Percentiles rank a stretch among this genome's conserved stretches.
Conservation (phyloP, 37 sponge, comb jelly and placozoan genomes). For the Hexactinellida sp. region DNA sequence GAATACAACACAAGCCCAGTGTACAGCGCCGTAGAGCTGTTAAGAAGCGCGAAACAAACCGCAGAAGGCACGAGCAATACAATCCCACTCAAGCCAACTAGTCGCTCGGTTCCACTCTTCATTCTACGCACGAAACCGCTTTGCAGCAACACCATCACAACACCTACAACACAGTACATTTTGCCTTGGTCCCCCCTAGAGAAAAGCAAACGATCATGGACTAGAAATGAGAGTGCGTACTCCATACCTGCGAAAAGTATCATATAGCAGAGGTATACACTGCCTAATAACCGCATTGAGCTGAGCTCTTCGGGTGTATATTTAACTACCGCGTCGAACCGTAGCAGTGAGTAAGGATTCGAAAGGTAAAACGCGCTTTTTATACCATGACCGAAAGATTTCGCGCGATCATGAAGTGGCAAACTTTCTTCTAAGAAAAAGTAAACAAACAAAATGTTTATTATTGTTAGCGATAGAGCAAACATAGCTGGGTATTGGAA, state of each 20-base stretch:
- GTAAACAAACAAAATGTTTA: constrained; percentile 35
- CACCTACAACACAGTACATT: constrained; percentile 80
- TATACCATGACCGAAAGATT: constrained; percentile 45
- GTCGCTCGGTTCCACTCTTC: neutral
- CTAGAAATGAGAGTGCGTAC: constrained; percentile 72
- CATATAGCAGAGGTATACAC: constrained; percentile 60
- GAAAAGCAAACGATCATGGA: constrained; percentile 58
- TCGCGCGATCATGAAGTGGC: constrained; percentile 30
- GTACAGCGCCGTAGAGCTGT: neutral
- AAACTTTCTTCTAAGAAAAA: constrained; percentile 49
- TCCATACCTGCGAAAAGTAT: constrained; percentile 89
- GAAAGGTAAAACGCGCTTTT: constrained; percentile 41
- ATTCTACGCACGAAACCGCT: constrained; percentile 27
- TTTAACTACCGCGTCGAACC: constrained; percentile 39
- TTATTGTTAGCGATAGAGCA: constrained; percentile 32
- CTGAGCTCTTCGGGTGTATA: constrained; percentile 32
- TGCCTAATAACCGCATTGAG: constrained; percentile 34
- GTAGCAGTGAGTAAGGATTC: constrained; percentile 73
- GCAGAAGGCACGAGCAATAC: neutral
- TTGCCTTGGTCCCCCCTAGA: constrained; percentile 70
- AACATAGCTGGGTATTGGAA: constrained; percentile 77
- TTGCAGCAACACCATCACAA: constrained; percentile 67
- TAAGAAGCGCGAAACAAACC: neutral
- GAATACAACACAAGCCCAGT: neutral
- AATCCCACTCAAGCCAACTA: neutral